Percentiles rank a stretch among this genome's conserved stretches.
phyloP scores from a whole-genome alignment of 2,888 invertebrate genomes.

The Linnaemya vulpina region DNA sequence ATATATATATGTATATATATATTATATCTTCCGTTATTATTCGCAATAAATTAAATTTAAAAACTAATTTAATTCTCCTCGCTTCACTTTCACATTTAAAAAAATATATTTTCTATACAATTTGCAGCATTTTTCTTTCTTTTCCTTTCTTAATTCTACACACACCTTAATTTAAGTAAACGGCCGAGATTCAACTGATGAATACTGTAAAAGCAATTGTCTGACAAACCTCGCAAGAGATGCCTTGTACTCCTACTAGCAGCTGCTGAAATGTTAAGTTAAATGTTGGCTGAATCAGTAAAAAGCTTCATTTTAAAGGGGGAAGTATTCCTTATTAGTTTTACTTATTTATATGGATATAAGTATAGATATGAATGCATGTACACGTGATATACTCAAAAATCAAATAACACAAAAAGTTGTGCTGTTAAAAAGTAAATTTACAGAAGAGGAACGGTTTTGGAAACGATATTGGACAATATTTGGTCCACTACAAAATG shows the following conservation, averaged over 20 bases:
- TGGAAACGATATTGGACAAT: no score
- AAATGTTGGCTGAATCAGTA: constrained; percentile 47
- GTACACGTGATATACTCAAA: no score
- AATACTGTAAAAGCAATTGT: constrained; percentile 60
- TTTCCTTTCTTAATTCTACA: constrained; percentile 65
- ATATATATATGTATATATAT: neutral
- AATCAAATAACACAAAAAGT: no score
- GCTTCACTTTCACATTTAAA: constrained; percentile 22
- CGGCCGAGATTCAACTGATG: constrained; percentile 81
- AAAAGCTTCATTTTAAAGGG: constrained; percentile 54
- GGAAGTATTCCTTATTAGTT: constrained; percentile 52
- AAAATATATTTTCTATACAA: constrained; percentile 15
- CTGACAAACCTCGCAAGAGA: constrained; percentile 59
- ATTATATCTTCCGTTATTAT: neutral
- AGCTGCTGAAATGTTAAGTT: constrained; percentile 54
- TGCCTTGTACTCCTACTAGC: constrained; percentile 64
- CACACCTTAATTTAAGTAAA: constrained; percentile 79
- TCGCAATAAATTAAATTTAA: neutral
- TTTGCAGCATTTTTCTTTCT: constrained; percentile 34
- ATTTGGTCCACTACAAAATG: no score
- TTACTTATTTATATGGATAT: constrained; percentile 2
- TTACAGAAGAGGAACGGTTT: no score
- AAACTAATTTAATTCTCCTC: neutral
- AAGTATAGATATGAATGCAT: constrained; percentile 1
- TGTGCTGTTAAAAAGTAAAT: no score